Evolutionary conservation across 1,140 invertebrate genomes (phyloP).

Genomic region (Cyrtorhinus lividipennis): DNA sequence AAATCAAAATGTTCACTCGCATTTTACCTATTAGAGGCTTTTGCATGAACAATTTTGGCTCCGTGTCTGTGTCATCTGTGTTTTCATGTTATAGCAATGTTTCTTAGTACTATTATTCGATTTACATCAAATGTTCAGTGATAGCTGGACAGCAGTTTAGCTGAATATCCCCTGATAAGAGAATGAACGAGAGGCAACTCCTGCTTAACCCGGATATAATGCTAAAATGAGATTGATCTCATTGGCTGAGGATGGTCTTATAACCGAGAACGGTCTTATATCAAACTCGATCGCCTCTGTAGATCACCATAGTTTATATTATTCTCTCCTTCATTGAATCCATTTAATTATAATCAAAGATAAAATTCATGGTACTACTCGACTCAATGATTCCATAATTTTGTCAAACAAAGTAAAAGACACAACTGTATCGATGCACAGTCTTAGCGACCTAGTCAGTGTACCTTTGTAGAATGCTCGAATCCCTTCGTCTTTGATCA

Average conservation of each 20-base stretch:
- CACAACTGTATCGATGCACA: background rate
- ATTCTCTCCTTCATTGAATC: background rate
- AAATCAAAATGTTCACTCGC: background rate
- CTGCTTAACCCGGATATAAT: too few species aligned
- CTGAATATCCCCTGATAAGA: too few species aligned
- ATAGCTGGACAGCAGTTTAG: too few species aligned
- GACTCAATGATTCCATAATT: background rate
- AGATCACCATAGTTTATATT: too few species aligned
- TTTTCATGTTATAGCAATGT: background rate
- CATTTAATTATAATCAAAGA: background rate
- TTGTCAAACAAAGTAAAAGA: background rate
- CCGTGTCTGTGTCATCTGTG: background rate
- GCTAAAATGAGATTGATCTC: too few species aligned
- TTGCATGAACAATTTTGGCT: background rate
- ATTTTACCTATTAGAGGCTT: background rate
- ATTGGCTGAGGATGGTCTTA: too few species aligned
- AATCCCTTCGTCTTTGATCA: background rate
- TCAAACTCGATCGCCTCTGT: too few species aligned
- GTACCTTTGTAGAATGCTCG: background rate
- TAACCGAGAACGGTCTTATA: too few species aligned
- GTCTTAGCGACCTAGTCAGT: background rate
- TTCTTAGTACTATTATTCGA: background rate
- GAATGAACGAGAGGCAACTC: too few species aligned
- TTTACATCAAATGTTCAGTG: background rate
- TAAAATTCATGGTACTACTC: background rate